Evolutionary conservation across 2,797 vertebrate species (phyloP).

Genomic region (Rousettus madagascariensis): DNA sequence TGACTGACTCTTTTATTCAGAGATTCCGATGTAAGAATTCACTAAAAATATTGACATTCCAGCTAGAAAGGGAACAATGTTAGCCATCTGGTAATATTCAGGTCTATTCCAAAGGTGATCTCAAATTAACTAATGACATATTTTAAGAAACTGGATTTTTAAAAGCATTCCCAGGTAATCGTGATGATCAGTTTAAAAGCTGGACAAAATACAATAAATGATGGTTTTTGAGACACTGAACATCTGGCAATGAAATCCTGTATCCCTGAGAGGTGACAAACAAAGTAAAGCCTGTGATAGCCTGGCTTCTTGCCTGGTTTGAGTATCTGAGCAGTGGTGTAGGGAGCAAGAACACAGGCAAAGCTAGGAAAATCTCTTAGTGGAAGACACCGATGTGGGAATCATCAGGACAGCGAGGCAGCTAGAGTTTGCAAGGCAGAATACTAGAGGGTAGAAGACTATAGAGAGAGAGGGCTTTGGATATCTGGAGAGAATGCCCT

Average conservation of each 20-base stretch:
- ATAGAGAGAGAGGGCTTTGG: background rate
- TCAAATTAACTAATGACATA: background rate
- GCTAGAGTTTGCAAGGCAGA: background rate
- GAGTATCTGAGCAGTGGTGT: background rate
- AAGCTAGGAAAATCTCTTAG: background rate
- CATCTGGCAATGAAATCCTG: background rate
- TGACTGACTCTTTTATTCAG: background rate
- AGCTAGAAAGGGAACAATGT: background rate
- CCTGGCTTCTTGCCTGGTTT: background rate
- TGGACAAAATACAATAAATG: background rate
- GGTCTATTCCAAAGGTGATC: background rate
- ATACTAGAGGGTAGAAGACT: background rate
- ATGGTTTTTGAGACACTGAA: background rate
- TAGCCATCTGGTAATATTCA: background rate
- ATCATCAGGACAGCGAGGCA: background rate
- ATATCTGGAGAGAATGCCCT: background rate
- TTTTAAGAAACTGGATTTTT: background rate
- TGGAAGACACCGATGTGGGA: background rate
- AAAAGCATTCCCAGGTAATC: background rate
- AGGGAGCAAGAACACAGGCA: background rate
- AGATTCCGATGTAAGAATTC: background rate
- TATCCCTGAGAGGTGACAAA: background rate
- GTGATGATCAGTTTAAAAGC: background rate
- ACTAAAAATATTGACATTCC: background rate
- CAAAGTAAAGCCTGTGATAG: background rate